A percentile compares a stretch with the other conserved stretches of the same genome.
phyloP scores from a whole-genome alignment of 2,888 invertebrate genomes.

The Drosophila hawaiiensis region DNA sequence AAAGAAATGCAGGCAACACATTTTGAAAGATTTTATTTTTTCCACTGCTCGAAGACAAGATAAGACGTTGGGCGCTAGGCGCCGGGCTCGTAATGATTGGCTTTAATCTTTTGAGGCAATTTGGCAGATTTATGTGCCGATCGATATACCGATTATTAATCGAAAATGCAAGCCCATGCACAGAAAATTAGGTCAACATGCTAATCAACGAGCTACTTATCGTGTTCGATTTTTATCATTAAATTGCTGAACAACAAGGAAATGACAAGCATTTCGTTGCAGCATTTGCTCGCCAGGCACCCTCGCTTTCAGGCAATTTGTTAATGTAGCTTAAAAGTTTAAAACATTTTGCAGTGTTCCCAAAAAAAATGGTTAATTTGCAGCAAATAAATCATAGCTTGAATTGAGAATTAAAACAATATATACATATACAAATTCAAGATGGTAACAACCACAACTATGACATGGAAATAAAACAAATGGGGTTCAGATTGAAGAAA shows the following conservation, averaged over 20 bases:
- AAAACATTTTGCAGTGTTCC: not conserved
- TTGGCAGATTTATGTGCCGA: conserved; percentile 46
- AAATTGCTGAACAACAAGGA: conserved; percentile 6
- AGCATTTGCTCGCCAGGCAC: conserved; percentile 1
- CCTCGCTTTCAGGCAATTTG: not conserved
- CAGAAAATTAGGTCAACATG: conserved; percentile 36
- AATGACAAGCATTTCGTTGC: conserved; percentile 25
- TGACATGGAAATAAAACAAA: no score
- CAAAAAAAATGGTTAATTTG: not conserved
- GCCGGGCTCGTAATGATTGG: conserved; percentile 24
- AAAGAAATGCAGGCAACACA: conserved; percentile 8
- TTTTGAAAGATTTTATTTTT: not conserved
- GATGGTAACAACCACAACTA: not conserved
- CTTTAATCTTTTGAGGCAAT: conserved; percentile 14
- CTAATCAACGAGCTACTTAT: conserved; percentile 26
- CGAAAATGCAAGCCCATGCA: conserved; percentile 32
- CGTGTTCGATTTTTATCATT: conserved; percentile 6
- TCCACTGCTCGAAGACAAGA: not conserved
- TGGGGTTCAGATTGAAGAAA: not conserved
- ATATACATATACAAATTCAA: not conserved
- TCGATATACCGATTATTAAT: conserved; percentile 36
- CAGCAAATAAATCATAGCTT: not conserved
- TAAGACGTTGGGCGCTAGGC: conserved; percentile 22
- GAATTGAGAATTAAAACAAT: not conserved
- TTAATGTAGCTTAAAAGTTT: not conserved